Evolutionary conservation across 2,888 invertebrate species (phyloP).

Genomic region (Pachliopta kotzebuea): DNA sequence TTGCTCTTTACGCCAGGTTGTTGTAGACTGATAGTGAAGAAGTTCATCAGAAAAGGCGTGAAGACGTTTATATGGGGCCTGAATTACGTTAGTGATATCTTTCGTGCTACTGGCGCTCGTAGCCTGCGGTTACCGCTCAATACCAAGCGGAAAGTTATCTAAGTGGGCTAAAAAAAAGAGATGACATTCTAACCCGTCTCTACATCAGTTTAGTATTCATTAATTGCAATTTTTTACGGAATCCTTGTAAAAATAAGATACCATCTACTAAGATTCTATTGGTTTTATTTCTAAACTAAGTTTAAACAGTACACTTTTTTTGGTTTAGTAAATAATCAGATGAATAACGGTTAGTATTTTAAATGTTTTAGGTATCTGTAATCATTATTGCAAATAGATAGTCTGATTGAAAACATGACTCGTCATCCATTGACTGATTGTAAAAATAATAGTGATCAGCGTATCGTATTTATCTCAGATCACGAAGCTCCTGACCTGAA

Average conservation of each 20-base stretch:
- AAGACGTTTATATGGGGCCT: too few relatives aligned
- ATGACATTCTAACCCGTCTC: too few relatives aligned
- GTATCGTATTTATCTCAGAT: constrained; percentile 57
- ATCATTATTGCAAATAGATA: constrained; percentile 32
- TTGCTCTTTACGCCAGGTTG: too few relatives aligned
- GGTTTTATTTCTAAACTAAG: constrained; percentile 7
- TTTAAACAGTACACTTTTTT: background rate
- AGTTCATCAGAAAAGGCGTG: too few relatives aligned
- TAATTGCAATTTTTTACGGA: constrained; percentile 11
- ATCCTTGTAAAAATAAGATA: background rate
- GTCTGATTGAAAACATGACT: constrained; percentile 59
- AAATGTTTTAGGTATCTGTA: constrained; percentile 20
- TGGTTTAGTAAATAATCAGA: constrained; percentile 10
- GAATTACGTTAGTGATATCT: too few relatives aligned
- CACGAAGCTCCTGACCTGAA: constrained; percentile 68
- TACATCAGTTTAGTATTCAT: background rate
- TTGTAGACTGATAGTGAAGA: too few relatives aligned
- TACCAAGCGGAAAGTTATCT: too few relatives aligned
- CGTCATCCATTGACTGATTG: constrained; percentile 63
- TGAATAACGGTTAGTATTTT: constrained; percentile 16
- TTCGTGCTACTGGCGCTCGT: too few relatives aligned
- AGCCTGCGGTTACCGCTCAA: too few relatives aligned
- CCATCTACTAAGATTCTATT: background rate
- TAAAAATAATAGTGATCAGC: constrained; percentile 63
- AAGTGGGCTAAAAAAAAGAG: too few relatives aligned